Base-by-base conservation (phyloP, 2,888 invertebrate genomes). In the Aphelenchoides bicaudatus region DNA sequence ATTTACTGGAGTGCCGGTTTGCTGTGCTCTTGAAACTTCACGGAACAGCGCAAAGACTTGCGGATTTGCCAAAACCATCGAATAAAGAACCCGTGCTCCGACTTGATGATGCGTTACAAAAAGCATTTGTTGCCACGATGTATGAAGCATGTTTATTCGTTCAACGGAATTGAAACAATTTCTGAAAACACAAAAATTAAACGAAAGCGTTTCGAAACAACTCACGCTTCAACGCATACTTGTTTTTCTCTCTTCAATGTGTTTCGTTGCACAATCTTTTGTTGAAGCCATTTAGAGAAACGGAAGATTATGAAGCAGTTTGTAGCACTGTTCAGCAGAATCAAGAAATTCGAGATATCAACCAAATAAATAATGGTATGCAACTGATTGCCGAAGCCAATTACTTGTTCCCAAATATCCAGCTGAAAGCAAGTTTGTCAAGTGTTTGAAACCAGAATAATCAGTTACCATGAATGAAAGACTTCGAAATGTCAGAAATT, bases 301-400 rank as follows among this genome's bases (percentile, higher is more conserved):
- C 69, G 53, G 38, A 67, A 52, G 56, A 74, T 75, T 46, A 75
- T 70, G 51, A 75, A 49, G 57, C 75, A 72, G 56, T 75, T 75
- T n/a, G 75, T 74, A 6, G 75, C 72, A 34, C 71, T 71, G 58
- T 75, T 75, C 47, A 75, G 55, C 10, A 75, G 59, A 5, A 75
- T 60, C 53, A 75, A 54, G 43, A 75, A 70, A 38, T 75, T 75
- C 28, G 66, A 66, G 23, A 67, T 65, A 57, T 72, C 73, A 23
- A 65, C 58, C 8, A 61, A 27, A 38, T 69, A 69, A n/a, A 63
- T 65, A 28, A 48, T 58, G 19, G 31, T 23, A 10, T 47, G 51
- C 23, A 66, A 62, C 29, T 61, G 62, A 48, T 61, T 61, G 2
- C 61, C 47, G 6, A 61, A 57, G 0, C 66, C 72, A 19, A 65